Evolutionary conservation across 2,113 vertebrate genomes (phyloP).

Genomic region (Eidolon helvum): DNA sequence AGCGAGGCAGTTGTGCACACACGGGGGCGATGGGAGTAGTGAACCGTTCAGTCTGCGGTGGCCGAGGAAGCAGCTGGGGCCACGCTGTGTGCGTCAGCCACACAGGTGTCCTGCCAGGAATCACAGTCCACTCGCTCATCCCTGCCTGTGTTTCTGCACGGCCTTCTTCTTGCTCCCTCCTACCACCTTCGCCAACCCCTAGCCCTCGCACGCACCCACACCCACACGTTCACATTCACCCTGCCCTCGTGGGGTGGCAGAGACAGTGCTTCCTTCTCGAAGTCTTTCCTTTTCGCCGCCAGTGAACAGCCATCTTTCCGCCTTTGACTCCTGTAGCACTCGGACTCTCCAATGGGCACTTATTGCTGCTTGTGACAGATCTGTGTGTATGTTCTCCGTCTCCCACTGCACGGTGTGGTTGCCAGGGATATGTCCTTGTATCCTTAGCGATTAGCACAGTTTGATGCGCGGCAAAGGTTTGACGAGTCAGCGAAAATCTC

Average conservation of each 20-base stretch:
- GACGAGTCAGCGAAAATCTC: background rate
- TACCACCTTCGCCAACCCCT: background rate
- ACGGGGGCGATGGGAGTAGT: background rate
- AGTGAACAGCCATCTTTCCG: background rate
- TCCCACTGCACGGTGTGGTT: background rate
- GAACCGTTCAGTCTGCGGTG: background rate
- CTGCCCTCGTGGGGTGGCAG: background rate
- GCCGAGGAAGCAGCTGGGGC: background rate
- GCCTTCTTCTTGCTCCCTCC: background rate
- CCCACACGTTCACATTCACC: background rate
- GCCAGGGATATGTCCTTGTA: background rate
- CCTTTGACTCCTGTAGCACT: background rate
- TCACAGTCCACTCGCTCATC: background rate
- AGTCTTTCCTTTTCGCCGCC: background rate
- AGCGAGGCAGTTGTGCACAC: background rate
- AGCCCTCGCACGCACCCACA: background rate
- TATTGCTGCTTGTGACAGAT: background rate
- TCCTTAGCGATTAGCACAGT: background rate
- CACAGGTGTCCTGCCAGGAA: background rate
- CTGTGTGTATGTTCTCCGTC: background rate
- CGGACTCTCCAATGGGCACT: background rate
- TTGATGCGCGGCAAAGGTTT: background rate
- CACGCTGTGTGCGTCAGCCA: background rate
- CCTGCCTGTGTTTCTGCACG: background rate
- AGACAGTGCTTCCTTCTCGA: background rate